Evolutionary conservation across 2,797 vertebrate genomes (phyloP).

Genomic region (Iguana delicatissima): DNA sequence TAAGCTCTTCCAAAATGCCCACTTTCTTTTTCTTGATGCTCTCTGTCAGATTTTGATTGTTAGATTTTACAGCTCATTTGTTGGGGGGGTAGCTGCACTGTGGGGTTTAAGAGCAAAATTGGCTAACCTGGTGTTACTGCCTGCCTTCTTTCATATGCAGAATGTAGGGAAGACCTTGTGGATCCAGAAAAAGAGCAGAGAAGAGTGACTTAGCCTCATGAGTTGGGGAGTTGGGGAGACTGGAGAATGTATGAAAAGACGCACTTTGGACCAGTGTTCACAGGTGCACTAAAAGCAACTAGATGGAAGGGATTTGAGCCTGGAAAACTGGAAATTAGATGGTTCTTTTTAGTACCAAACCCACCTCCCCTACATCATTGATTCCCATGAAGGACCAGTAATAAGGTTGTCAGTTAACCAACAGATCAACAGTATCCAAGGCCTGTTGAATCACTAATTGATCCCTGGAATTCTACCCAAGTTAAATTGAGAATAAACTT

Average conservation of each 20-base stretch:
- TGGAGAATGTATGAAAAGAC: too few species aligned
- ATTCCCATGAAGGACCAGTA: background rate
- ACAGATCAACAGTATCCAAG: background rate
- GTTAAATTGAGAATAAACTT: background rate
- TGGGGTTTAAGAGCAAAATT: background rate
- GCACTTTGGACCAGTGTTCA: too few species aligned
- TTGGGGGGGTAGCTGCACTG: slow-evolving; percentile 34
- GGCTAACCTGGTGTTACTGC: slow-evolving; percentile 9
- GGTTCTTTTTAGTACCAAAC: too few species aligned
- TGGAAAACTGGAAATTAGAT: too few species aligned
- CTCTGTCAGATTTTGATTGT: slow-evolving; percentile 51
- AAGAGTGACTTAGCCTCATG: background rate
- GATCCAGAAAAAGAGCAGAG: background rate
- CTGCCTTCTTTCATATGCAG: slow-evolving; percentile 37
- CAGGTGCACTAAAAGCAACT: too few species aligned
- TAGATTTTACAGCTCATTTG: slow-evolving; percentile 40
- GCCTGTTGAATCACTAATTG: background rate
- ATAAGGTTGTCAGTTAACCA: background rate
- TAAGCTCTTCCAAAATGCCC: background rate
- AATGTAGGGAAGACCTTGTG: background rate
- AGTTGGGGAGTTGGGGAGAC: background rate
- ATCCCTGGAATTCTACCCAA: background rate
- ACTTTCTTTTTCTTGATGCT: slow-evolving; percentile 28
- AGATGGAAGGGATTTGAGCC: too few species aligned
- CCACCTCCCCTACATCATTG: background rate